Percentiles rank a stretch among this genome's conserved stretches.
Evolutionary conservation across 2,797 vertebrate species (phyloP).

Genomic region (Nyctalus aviator): DNA sequence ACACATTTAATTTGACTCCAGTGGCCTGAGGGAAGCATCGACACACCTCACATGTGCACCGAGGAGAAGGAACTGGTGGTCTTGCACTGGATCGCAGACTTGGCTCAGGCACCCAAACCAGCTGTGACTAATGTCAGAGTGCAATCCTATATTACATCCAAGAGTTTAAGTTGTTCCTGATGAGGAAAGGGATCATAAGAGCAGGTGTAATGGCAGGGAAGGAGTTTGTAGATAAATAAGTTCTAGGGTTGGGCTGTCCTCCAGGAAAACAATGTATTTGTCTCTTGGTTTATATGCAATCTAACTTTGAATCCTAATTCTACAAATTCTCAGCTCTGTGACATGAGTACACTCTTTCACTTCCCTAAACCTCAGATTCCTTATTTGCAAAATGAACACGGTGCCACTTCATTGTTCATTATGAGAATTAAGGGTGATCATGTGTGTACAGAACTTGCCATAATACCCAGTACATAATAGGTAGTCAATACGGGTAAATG

Average conservation of each 20-base stretch:
- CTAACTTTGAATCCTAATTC: not conserved
- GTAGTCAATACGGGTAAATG: not conserved
- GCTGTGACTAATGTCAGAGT: not conserved
- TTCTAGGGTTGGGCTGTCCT: too few species aligned
- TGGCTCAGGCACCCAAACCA: not conserved
- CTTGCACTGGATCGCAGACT: not conserved
- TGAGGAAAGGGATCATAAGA: not conserved
- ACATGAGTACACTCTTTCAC: not conserved
- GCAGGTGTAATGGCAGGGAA: not conserved
- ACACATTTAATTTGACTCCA: not conserved
- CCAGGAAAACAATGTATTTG: not conserved
- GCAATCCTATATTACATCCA: not conserved
- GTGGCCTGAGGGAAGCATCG: not conserved
- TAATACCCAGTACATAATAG: not conserved
- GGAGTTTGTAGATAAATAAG: not conserved
- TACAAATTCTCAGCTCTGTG: not conserved
- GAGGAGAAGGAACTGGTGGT: not conserved
- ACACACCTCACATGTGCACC: not conserved
- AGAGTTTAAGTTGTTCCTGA: not conserved
- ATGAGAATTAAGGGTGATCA: not conserved
- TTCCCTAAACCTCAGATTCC: not conserved
- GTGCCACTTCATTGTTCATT: not conserved
- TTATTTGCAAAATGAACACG: not conserved
- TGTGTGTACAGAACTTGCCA: not conserved
- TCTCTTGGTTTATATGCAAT: not conserved